phyloP scores from a whole-genome alignment of 2,797 vertebrate species.

The Oreortyx pictus region DNA sequence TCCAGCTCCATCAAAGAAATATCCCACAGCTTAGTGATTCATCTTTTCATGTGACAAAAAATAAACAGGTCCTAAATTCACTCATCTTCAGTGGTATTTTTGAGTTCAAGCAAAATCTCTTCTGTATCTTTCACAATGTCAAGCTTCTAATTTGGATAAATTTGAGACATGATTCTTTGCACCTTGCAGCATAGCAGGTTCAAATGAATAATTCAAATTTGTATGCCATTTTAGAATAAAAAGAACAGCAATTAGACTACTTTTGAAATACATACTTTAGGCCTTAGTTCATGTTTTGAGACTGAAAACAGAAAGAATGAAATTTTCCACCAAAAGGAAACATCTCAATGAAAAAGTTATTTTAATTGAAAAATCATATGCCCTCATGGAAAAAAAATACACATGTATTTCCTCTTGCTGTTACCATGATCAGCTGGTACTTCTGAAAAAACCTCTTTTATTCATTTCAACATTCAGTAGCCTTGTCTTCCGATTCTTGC shows the following conservation, averaged over 20 bases:
- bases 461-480: neutral
- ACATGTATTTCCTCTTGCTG: neutral
- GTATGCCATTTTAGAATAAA: neutral
- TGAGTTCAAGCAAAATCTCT: neutral
- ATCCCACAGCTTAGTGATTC: neutral
- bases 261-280: neutral
- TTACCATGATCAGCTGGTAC: neutral
- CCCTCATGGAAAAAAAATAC: neutral
- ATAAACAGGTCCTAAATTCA: neutral
- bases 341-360: neutral
- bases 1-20: neutral
- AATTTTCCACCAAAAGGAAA: neutral
- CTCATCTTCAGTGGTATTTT: neutral
- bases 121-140: fast-evolving
- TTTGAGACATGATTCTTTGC: neutral
- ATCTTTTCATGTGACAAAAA: neutral
- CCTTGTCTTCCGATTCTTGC: neutral
- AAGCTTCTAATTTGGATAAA: neutral
- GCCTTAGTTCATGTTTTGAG: neutral
- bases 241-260: neutral
- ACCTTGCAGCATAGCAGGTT: neutral
- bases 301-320: neutral
- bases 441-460: neutral
- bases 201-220: neutral
- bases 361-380: neutral